phyloP scores from a whole-genome alignment of 2,797 vertebrate species.

The Pantherophis alleghaniensis region DNA sequence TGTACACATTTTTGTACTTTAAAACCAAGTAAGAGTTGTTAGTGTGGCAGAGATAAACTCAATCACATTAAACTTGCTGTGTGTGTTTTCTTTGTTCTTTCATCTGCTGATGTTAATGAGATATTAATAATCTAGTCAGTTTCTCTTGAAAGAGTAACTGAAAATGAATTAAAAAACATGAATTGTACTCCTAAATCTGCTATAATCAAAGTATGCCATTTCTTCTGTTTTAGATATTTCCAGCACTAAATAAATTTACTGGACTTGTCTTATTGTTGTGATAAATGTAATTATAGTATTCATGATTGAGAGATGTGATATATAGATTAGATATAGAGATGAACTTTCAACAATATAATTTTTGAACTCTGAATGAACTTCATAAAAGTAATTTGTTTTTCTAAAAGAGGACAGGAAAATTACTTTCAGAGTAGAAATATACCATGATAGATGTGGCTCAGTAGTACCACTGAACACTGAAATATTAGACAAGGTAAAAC shows the following conservation, averaged over 20 bases:
- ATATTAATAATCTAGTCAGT: slow-evolving; percentile 26
- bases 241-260: slow-evolving; percentile 40
- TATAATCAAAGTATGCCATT: slow-evolving; percentile 55
- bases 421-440: slow-evolving; percentile 33
- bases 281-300: slow-evolving; percentile 59
- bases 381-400: slow-evolving; percentile 45
- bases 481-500: background rate
- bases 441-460: slow-evolving; percentile 10
- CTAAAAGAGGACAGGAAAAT: slow-evolving; percentile 49
- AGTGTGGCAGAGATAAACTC: background rate
- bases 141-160: slow-evolving; percentile 26
- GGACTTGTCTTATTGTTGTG: slow-evolving; percentile 43
- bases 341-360: slow-evolving; percentile 48
- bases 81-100: slow-evolving; percentile 32
- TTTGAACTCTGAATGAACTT: slow-evolving; percentile 64
- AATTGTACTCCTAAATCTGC: slow-evolving; percentile 45
- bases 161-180: slow-evolving; percentile 40
- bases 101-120: slow-evolving; percentile 45
- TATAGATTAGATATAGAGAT: slow-evolving; percentile 58
- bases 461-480: background rate
- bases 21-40: background rate
- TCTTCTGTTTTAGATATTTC: slow-evolving; percentile 48
- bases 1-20: background rate
- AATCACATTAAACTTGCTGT: slow-evolving; percentile 25
- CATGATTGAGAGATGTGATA: slow-evolving; percentile 53